These are phyloP conservation scores for Carposina sasakii DNA, from an alignment of 1,140 invertebrate species.

Conservation along the genomic window DNA sequence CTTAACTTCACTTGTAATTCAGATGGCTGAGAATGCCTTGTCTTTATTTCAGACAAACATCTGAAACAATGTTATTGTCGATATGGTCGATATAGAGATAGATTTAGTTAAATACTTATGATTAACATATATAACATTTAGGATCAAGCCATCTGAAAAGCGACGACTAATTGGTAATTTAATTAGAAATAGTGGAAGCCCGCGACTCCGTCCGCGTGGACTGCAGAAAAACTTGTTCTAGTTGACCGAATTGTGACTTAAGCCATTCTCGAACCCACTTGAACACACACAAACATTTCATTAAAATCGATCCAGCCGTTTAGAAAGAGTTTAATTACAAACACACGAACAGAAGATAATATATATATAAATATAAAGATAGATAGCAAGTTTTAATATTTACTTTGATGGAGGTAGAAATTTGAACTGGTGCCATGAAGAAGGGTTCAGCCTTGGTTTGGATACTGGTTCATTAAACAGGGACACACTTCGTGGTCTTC, in stretches of 20 bases:
- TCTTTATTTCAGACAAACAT: constrained; percentile 55
- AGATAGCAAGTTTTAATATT: constrained; percentile 16
- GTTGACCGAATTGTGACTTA: too few species aligned
- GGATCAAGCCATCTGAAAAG: too few species aligned
- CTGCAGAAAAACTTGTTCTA: neutral
- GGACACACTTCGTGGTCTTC: constrained; percentile 70
- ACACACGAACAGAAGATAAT: neutral
- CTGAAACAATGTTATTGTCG: too few species aligned
- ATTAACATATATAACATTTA: too few species aligned
- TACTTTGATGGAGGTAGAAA: constrained; percentile 68
- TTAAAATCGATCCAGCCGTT: too few species aligned
- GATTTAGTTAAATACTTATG: too few species aligned
- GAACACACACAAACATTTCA: too few species aligned
- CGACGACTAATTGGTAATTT: neutral
- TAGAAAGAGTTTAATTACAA: too few species aligned
- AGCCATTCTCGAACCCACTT: too few species aligned
- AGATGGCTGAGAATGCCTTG: constrained; percentile 54
- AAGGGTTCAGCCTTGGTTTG: constrained; percentile 49
- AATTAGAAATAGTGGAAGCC: neutral
- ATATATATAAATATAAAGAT: constrained; percentile 12
- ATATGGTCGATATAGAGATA: too few species aligned
- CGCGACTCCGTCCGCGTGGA: neutral
- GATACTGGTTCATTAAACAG: constrained; percentile 63
- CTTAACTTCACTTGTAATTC: constrained; percentile 74
- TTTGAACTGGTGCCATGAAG: constrained; percentile 62